Conservation (phyloP, 92 coral and sea anemone genomes). For the Phenganax stokvisi region DNA sequence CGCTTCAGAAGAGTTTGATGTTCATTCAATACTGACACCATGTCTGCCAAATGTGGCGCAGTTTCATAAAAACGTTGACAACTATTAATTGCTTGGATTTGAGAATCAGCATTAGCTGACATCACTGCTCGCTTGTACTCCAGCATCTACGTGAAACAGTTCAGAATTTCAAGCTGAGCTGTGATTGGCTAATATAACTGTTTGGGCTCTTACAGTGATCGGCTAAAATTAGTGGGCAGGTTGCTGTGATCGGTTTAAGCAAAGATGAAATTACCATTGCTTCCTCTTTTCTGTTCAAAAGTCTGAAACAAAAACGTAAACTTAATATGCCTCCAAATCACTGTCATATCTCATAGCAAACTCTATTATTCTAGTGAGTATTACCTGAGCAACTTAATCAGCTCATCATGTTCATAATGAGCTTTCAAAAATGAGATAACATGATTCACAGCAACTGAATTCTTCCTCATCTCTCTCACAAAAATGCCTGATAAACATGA, state of each 20-base stretch:
- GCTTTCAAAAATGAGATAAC: conserved; percentile 69
- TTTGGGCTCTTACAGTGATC: background rate
- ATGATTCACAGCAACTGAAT: conserved; percentile 79
- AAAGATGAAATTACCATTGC: conserved; percentile 61
- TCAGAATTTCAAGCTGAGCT: background rate
- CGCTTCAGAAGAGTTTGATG: conserved; percentile 64
- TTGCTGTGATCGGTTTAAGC: background rate
- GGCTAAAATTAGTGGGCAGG: background rate
- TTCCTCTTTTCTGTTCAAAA: conserved; percentile 70
- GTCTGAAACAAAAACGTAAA: conserved; percentile 45
- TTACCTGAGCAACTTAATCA: conserved; percentile 74
- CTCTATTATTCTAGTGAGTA: background rate
- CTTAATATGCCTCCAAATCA: background rate
- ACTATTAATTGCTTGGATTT: conserved; percentile 55
- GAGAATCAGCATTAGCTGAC: conserved; percentile 54
- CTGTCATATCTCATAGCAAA: background rate
- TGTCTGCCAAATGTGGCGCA: conserved; percentile 55
- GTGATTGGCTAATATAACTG: too few relatives aligned
- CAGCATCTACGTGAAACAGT: conserved; percentile 54
- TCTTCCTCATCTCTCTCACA: conserved; percentile 50
- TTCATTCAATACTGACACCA: conserved; percentile 55
- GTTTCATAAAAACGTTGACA: conserved; percentile 48
- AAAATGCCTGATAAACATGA: conserved; percentile 52
- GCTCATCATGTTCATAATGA: conserved; percentile 76
- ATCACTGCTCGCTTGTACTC: conserved; percentile 67